Evolutionary conservation across 92 coral and sea anemone species (phyloP), one percentile per base, ranked within the genome.

Genomic region (Umimayanthus chanpuru): DNA sequence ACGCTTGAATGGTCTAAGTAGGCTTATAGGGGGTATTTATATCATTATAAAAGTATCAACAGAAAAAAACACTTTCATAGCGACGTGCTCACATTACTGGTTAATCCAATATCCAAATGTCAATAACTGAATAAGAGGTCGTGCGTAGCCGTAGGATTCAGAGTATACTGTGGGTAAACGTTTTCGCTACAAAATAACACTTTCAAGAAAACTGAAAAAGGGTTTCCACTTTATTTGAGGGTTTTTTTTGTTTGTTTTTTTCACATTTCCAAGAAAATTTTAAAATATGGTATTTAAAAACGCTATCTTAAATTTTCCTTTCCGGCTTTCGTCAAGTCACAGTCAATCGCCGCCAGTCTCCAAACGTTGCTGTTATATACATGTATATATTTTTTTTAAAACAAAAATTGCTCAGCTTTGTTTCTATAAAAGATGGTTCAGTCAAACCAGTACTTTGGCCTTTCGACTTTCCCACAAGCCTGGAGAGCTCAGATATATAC

Each of bases 21-120:
- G 28, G 29, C 55, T 47, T 23, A 32, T 32, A 23, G 56, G 29
- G 2, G 39, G 47, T 47, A 47, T 78, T 78, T 49, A 47, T 47
- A 47, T 44, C 39, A 78, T 78, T 78, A 25, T 78, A 30, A 78
- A 78, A 78, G 26, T 78, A 61, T 23, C 68, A 61, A 61, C 68
- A 61, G 68, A 1, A 18, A 23, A 32, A 61, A 23, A 20, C 3
- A 53, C 14, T 53, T 53, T 53, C 68, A 61, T 20, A 61, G 68
- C n/a, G 21, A 21, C 21, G 68, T 61, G 25, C 21, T 61, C 68
- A 61, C 21, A 61, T 21, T 9, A 61, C n/a, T 18, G 23, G 68
- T 0, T 61, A 61, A 61, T 61, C 68, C 68, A 61, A 21, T 61
- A 61, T 5, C 25, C 26, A 61, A 61, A 61, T 21, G 68, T 20